Conservation (phyloP, 2,888 invertebrate genomes). For the Caenorhabditis wallacei region DNA sequence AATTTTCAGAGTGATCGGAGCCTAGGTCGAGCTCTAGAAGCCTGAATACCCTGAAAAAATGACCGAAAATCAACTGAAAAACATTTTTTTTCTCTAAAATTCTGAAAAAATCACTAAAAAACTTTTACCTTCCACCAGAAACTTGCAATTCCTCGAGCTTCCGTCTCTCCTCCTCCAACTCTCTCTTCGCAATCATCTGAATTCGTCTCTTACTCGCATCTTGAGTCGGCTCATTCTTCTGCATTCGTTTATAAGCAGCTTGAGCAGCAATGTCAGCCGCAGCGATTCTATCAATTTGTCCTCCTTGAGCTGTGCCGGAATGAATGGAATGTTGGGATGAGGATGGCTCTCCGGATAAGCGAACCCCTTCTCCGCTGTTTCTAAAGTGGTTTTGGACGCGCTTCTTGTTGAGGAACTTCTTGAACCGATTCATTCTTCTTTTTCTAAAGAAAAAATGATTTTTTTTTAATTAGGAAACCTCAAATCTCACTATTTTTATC, state of each 20-base stretch:
- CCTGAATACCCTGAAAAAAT: too few species aligned
- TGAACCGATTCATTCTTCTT: conserved; percentile 77
- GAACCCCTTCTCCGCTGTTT: conserved; percentile 72
- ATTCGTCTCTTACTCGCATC: conserved; percentile 68
- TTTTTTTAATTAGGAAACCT: not conserved
- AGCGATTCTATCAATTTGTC: conserved; percentile 60
- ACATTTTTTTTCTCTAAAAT: too few species aligned
- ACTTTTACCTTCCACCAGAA: not conserved
- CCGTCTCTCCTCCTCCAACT: conserved; percentile 75
- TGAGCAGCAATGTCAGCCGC: conserved; percentile 70
- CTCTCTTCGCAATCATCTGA: conserved; percentile 71
- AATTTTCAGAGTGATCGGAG: too few species aligned
- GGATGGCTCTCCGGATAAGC: conserved; percentile 58
- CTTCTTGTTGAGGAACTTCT: conserved; percentile 76
- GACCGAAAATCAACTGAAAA: too few species aligned
- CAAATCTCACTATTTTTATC: conserved; percentile 41
- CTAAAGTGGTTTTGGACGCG: conserved; percentile 77
- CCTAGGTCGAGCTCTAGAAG: too few species aligned
- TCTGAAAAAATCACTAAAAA: too few species aligned
- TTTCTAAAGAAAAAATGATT: conserved; percentile 39
- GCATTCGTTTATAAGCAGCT: conserved; percentile 69
- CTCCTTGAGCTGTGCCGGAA: conserved; percentile 6
- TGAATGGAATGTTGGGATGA: conserved; percentile 40
- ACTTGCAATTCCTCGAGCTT: conserved; percentile 36
- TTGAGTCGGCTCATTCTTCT: conserved; percentile 60